Evolutionary conservation across 1,140 invertebrate species (phyloP), one percentile per base, ranked within the genome.

Genomic region (Zaprionus capensis): DNA sequence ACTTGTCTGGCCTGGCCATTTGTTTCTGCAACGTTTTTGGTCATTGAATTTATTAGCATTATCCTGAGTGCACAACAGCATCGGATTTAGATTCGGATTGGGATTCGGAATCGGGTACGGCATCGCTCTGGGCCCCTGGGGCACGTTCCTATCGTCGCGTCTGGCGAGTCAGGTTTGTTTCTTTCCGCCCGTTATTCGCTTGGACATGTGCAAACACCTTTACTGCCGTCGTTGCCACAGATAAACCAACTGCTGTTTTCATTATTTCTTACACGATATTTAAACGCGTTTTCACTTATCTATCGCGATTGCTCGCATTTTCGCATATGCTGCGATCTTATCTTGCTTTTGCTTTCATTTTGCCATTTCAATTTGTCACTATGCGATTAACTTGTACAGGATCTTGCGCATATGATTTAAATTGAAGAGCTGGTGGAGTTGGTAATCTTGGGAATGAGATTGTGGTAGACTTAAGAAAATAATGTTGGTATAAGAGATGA

Each of bases 141-240:
- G 55, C 76, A 78, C 57, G 66, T 79, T 71, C 58, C 76, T 49
- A n/a, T 65, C 58, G 65, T 67, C 76, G 62, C 49, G 65, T 22
- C 46, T 58, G 62, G 38, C 56, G 5, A 34, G 31, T 69, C 46
- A 38, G 46, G 57, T 69, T n/a, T 34, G 51, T 51, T 62, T n/a
- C 41, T 67, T 61, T 82, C 71, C 31, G 14, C 15, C 5, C 38
- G 38, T 79, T 81, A 84, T 79, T 77, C 78, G 85, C 81, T 88
- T 81, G 76, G 85, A 88, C 85, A 90, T 90, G 85, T 90, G 78
- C 85, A 90, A 88, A 90, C 85, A 90, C 85, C 76, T 90, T 84
- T 84, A 71, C 79, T 81, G 78, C 81, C 81, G 65, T 88, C 46
- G 46, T 20, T 63, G 51, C 1, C 31, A 34, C 46, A 79, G 85